Percentiles rank a stretch among this genome's conserved stretches.
phyloP scores from a whole-genome alignment of 2,113 vertebrate species.

The Fregetta grallaria region DNA sequence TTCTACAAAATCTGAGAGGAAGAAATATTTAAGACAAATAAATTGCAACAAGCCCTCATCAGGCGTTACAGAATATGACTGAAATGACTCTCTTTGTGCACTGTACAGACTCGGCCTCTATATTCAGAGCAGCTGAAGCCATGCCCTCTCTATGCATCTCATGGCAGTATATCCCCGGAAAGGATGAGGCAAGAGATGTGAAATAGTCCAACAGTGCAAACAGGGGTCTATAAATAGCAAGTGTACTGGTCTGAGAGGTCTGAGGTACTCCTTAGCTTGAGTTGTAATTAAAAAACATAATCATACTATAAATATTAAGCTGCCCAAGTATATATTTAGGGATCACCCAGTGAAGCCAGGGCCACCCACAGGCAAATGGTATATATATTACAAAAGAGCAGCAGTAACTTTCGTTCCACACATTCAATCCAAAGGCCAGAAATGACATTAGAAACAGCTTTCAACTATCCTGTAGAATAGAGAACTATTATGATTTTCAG shows the following conservation, averaged over 20 bases:
- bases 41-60: neutral
- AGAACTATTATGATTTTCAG: neutral
- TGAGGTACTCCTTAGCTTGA: neutral
- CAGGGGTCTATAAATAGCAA: neutral
- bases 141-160: neutral
- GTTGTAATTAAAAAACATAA: neutral
- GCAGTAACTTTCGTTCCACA: neutral
- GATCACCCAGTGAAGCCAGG: neutral
- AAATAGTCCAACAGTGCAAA: neutral
- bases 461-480: neutral
- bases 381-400: neutral
- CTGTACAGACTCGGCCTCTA: neutral
- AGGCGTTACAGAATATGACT: neutral
- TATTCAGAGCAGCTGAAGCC: neutral
- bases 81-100: neutral
- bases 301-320: neutral
- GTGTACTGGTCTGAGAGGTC: neutral
- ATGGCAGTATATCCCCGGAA: neutral
- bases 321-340: neutral
- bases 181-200: neutral
- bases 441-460: neutral
- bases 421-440: neutral
- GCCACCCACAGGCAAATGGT: neutral
- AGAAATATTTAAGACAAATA: neutral
- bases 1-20: neutral